Base-by-base conservation (phyloP, 2,113 vertebrate genomes). In the Pelmatolapia mariae region DNA sequence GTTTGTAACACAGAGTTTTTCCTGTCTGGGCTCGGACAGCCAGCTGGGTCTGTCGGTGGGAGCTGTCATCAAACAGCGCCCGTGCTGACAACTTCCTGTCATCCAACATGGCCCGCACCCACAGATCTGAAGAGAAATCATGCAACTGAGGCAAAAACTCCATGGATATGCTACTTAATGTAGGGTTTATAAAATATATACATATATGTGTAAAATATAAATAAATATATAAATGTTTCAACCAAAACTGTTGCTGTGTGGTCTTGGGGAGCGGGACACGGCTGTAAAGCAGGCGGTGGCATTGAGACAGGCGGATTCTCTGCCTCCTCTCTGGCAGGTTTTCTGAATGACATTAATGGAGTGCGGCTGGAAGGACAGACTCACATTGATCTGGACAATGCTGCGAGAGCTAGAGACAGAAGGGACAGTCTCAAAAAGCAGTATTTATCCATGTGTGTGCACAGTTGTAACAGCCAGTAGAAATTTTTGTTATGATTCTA, bases 291-390 rank as follows among this genome's bases (percentile, higher is more conserved):
- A 99, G 93, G 97, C 89, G 1, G 91, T 95, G 71, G 97, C 97
- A 0, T 97, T 96, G 8, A 98, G 95, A 83, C 98, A 99, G 53
- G 97, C 95, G 0, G 98, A 98, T 0, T 97, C 95, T 61, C 97
- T 91, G 82, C 96, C 96, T 0, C 96, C 87, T 0, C 97, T 93
- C 31, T 90, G 96, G 87, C 98, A 99, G 90, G 97, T 97, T 93
- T 95, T 97, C 88, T 96, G 97, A 15, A 98, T 97, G 83, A 99
- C 97, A 0, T 97, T 99, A 95, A 99, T 96, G 78, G 97, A 95
- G 0, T 97, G 82, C 0, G 98, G 98, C 84, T 95, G 97, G 93
- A 98, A 97, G 2, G 92, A 92, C 92, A 99, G 76, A 2, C 96
- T 95, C 0, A 96, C 92, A 2, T 96, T 95, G 87, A 99, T 95